Evolutionary conservation across 2,888 invertebrate genomes (phyloP).

Genomic region (Drosophila mayaguana): DNA sequence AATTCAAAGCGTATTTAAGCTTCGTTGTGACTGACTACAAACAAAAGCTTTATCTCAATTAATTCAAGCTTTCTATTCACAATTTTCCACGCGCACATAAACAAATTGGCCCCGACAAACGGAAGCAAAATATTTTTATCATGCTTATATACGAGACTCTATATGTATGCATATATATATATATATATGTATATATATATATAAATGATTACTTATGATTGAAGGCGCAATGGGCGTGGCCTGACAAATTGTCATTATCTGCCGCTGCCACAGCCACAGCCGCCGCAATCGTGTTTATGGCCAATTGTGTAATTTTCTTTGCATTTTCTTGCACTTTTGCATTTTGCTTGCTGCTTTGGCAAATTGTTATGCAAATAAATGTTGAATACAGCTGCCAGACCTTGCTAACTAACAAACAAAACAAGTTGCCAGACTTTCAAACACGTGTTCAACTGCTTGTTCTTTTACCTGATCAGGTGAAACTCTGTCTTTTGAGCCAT

Average conservation of each 20-base stretch:
- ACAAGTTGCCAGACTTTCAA: constrained; percentile 62
- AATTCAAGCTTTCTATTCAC: constrained; percentile 33
- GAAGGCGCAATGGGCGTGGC: constrained; percentile 38
- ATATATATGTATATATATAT: constrained; percentile 1
- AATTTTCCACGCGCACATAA: constrained; percentile 43
- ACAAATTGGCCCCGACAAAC: constrained; percentile 49
- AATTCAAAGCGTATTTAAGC: not conserved
- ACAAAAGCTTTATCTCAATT: constrained; percentile 12
- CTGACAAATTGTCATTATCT: constrained; percentile 57
- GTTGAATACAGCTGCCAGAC: constrained; percentile 26
- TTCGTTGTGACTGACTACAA: constrained; percentile 5
- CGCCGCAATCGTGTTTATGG: constrained; percentile 61
- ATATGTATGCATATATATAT: not conserved
- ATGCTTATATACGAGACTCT: not conserved
- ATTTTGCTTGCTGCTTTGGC: constrained; percentile 18
- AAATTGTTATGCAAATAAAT: constrained; percentile 73
- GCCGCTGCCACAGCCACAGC: constrained; percentile 22
- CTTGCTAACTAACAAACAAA: constrained; percentile 9
- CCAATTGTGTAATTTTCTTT: constrained; percentile 73
- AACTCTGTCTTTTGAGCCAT: constrained; percentile 37
- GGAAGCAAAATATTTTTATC: constrained; percentile 55
- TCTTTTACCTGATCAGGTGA: constrained; percentile 51
- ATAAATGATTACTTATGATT: constrained; percentile 37
- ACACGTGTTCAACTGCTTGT: constrained; percentile 58
- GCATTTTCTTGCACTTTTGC: constrained; percentile 38